Base-by-base conservation (phyloP, 1,140 invertebrate species). In the Agrypnia vestita region DNA sequence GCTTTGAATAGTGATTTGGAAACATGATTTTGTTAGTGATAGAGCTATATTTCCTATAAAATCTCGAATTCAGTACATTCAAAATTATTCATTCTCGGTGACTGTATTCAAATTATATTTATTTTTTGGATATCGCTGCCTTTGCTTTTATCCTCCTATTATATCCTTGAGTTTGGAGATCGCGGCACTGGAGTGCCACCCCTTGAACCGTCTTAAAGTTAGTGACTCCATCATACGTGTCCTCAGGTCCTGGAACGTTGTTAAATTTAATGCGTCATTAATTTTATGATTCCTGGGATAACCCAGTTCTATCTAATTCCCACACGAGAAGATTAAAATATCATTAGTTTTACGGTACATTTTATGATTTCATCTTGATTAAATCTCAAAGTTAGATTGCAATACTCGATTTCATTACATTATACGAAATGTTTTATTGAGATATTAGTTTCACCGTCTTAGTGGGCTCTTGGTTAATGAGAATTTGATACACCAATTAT, bases 181-280 rank as follows among this genome's bases (percentile, higher is more conserved):
- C 25, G 6, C 25, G 25, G 25, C 1, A 35, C 25, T 6, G 25
- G 6, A 35, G 25, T 3, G 1, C 6, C 6, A 35, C 25, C 25
- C 25, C 25, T 35, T 1, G 25, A 35, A 35, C 25, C 25, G 25
- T 35, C 25, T 35, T 3, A 6, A 59, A 25, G 61, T 0, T 43
- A 25, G 19, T 13, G 10, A 13, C 47, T 71, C 67, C 25, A 25
- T 53, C 67, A 71, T 51, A 71, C 47, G 19, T 71, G 67, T 71
- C 46, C 67, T 69, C 55, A 44, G 44, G 43, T 72, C 21, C n/a
- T 46, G 21, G 43, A 53, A 67, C 35, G 77, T 79, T 25, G 80
- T 79, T 64, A 74, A 80, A 80, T 82, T 82, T 73, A 80, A 80
- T 69, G 74, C 74, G 44, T 59, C 81, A 67, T 82, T 82, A 82